A percentile compares a stretch with the other conserved stretches of the same genome.
Conservation (phyloP, 2,888 invertebrate genomes). For the Taenaris catops region DNA sequence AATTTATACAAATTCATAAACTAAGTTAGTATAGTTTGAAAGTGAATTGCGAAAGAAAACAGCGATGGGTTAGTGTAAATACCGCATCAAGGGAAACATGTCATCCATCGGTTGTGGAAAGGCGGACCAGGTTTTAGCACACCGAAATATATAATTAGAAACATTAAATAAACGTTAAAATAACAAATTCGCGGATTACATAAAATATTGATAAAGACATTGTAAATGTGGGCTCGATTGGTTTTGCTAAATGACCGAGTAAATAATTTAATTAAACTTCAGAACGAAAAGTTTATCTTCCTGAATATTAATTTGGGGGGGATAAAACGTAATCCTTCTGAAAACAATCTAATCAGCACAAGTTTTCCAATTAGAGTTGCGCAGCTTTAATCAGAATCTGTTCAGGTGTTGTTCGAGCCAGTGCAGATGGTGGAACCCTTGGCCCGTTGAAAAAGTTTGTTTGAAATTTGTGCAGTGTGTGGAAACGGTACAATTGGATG, state of each 20-base stretch:
- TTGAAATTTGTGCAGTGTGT: conserved; percentile 1
- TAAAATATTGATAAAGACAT: too few species aligned
- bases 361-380: conserved; percentile 18
- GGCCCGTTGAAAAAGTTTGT: conserved; percentile 8
- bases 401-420: conserved; percentile 9
- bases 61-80: too few species aligned
- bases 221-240: background rate
- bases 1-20: too few species aligned
- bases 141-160: too few species aligned
- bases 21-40: too few species aligned
- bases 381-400: conserved; percentile 11
- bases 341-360: conserved; percentile 16
- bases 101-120: too few species aligned
- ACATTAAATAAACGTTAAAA: too few species aligned
- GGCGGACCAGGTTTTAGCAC: too few species aligned
- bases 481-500: too few species aligned
- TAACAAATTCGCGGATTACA: too few species aligned
- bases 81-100: too few species aligned
- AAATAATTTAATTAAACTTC: conserved; percentile 9
- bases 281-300: conserved; percentile 7
- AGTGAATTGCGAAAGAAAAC: too few species aligned
- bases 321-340: conserved; percentile 11
- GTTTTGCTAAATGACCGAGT: conserved; percentile 1
- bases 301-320: conserved; percentile 13
- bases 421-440: conserved; percentile 3